These are phyloP conservation scores for Pantala flavescens DNA, from an alignment of 1,140 invertebrate genomes.

Conservation along the genomic window DNA sequence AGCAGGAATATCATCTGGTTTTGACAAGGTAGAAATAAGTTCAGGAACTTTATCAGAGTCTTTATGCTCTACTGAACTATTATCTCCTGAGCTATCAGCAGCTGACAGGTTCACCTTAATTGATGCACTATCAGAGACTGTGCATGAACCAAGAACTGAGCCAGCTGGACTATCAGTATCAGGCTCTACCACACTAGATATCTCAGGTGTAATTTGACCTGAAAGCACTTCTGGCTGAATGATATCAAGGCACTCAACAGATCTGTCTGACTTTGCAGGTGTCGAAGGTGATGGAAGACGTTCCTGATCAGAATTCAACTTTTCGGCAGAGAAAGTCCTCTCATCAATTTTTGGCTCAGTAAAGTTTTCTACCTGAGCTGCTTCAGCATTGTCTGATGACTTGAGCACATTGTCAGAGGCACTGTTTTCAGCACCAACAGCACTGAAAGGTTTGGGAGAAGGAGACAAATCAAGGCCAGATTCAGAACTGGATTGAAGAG, in stretches of 20 bases:
- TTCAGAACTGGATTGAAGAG: not conserved
- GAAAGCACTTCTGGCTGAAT: slow-evolving; percentile 1
- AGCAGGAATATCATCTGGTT: not conserved
- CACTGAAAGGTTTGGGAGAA: not conserved
- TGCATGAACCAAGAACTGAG: not conserved
- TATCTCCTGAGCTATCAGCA: slow-evolving; percentile 24
- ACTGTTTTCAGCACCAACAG: not conserved
- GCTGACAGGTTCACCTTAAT: slow-evolving; percentile 1
- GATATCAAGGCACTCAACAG: slow-evolving; percentile 4
- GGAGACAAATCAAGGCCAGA: not conserved
- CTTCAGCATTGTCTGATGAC: not conserved
- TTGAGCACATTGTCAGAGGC: not conserved
- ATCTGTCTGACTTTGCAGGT: not conserved
- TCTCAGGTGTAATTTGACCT: not conserved
- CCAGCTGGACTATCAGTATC: not conserved
- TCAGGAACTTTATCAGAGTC: slow-evolving; percentile 11
- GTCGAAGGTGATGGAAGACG: not conserved
- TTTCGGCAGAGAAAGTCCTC: not conserved
- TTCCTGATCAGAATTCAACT: not conserved
- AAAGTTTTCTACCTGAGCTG: not conserved
- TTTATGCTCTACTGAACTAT: slow-evolving; percentile 13
- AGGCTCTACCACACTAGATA: not conserved
- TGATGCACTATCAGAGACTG: not conserved
- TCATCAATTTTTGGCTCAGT: not conserved
- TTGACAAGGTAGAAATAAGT: not conserved